Conservation (phyloP, 2,113 vertebrate genomes). For the Pollachius pollachius region DNA sequence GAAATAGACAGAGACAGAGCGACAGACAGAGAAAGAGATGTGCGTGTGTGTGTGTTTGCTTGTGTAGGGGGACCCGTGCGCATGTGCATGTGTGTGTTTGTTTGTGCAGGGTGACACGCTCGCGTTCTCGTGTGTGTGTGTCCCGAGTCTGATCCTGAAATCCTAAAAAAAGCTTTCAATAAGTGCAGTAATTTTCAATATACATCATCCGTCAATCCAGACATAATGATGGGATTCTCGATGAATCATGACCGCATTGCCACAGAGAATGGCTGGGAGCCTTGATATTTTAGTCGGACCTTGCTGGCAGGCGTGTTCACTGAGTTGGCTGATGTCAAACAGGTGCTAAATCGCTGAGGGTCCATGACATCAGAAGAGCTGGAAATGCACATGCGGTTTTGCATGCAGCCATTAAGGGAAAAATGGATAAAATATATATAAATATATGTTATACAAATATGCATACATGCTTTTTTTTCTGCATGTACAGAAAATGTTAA, state of each 20-base stretch:
- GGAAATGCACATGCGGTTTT: constrained; percentile 32
- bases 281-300: constrained; percentile 28
- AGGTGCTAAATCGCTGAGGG: constrained; percentile 59
- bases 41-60: no score
- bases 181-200: no score
- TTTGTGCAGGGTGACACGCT: no score
- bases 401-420: background rate
- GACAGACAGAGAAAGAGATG: no score
- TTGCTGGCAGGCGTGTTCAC: constrained; percentile 30
- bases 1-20: background rate
- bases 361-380: constrained; percentile 34
- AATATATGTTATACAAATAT: background rate
- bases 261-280: background rate
- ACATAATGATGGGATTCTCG: no score
- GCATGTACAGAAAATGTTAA: constrained; percentile 72
- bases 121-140: no score
- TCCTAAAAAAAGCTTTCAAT: no score
- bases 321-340: constrained; percentile 51
- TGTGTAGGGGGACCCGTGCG: no score
- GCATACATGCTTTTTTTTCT: constrained; percentile 18
- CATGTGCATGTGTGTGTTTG: no score
- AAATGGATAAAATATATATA: background rate
- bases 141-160: no score
- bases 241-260: no score
- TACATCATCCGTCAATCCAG: no score